Conservation (phyloP, 2,888 invertebrate genomes). For the Catocala sponsa region DNA sequence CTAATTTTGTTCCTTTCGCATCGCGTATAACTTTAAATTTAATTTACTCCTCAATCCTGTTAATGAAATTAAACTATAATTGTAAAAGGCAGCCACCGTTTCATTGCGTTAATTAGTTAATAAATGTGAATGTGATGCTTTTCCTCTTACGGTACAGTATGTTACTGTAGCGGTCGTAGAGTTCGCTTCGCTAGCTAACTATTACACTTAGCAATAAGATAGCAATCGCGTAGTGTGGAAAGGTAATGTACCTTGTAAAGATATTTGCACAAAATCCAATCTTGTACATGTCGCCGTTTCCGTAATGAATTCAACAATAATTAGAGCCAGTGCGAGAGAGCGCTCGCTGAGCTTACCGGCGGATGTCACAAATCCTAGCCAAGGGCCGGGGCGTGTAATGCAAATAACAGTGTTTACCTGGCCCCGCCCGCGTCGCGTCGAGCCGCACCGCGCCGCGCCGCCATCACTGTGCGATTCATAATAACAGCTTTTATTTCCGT, state of each 20-base stretch:
- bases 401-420: constrained; percentile 82
- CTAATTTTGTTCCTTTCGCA: constrained; percentile 22
- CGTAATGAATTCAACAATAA: constrained; percentile 73
- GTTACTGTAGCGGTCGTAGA: constrained; percentile 42
- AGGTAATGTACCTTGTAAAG: constrained; percentile 54
- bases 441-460: constrained; percentile 20
- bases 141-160: constrained; percentile 49
- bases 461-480: constrained; percentile 72
- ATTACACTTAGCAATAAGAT: constrained; percentile 51
- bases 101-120: constrained; percentile 52
- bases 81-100: constrained; percentile 48
- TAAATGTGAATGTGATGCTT: constrained; percentile 49
- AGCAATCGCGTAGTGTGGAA: constrained; percentile 46
- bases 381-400: constrained; percentile 75
- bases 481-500: constrained; percentile 83
- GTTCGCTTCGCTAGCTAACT: constrained; percentile 56
- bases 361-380: constrained; percentile 82
- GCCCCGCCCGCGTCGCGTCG: constrained; percentile 44
- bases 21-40: constrained; percentile 26
- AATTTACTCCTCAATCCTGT: constrained; percentile 27
- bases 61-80: constrained; percentile 41
- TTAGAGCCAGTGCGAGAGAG: constrained; percentile 66
- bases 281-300: constrained; percentile 62
- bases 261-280: constrained; percentile 65
- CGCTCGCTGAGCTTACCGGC: constrained; percentile 71